Conservation (phyloP, 2,888 invertebrate genomes). For the Metellina segmentata region DNA sequence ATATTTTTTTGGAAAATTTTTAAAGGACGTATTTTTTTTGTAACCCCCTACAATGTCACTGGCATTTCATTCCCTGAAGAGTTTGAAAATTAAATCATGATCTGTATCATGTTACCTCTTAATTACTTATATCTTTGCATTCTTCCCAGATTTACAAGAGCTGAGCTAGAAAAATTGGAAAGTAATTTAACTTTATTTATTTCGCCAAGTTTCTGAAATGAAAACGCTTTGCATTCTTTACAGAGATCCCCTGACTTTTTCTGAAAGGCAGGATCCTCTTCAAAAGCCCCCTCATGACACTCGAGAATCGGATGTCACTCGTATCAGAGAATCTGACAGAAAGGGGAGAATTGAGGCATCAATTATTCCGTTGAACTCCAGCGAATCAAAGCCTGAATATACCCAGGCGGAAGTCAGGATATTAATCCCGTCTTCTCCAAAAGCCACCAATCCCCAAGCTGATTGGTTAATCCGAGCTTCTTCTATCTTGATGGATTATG, state of each 20-base stretch:
- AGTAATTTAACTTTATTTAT: too few species aligned
- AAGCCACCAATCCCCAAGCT: constrained; percentile 3
- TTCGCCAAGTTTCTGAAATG: too few species aligned
- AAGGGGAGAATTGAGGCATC: constrained; percentile 30
- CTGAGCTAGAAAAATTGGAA: too few species aligned
- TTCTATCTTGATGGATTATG: constrained; percentile 61
- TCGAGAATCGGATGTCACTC: not conserved
- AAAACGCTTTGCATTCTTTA: not conserved
- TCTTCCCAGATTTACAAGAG: too few species aligned
- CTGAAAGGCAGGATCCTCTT: not conserved
- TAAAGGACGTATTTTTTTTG: too few species aligned
- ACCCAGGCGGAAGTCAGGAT: constrained; percentile 50
- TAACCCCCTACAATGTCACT: too few species aligned
- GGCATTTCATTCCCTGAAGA: too few species aligned
- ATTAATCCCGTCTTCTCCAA: not conserved
- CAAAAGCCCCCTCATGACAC: too few species aligned
- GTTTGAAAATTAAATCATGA: too few species aligned
- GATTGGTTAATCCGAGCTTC: constrained; percentile 49
- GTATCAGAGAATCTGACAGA: not conserved
- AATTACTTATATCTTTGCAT: too few species aligned
- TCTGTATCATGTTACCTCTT: too few species aligned
- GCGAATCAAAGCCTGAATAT: not conserved
- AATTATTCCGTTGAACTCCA: constrained; percentile 23
- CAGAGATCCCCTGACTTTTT: not conserved
- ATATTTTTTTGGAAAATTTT: too few species aligned